Percentiles rank a stretch among this genome's conserved stretches.
Evolutionary conservation across 1,140 invertebrate genomes (phyloP).

Genomic region (Rhopalosiphum maidis): DNA sequence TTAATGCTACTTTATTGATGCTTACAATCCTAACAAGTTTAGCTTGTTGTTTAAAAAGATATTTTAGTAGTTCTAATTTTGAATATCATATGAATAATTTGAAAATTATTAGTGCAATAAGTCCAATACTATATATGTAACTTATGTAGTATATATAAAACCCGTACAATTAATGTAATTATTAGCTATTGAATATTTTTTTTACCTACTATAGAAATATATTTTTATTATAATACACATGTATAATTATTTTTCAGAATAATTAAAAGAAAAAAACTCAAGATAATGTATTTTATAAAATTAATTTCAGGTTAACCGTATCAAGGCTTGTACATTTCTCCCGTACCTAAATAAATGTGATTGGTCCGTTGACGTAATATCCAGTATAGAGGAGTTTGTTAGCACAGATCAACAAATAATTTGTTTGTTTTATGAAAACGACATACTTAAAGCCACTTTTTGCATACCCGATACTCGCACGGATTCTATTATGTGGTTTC

Average conservation of each 20-base stretch:
- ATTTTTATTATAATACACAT: background rate
- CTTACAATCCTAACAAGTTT: too few species aligned
- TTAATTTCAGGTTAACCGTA: background rate
- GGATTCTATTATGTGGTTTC: constrained; percentile 24
- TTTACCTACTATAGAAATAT: background rate
- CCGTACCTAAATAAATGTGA: background rate
- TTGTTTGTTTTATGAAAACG: constrained; percentile 32
- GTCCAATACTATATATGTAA: background rate
- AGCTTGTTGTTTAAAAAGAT: too few species aligned
- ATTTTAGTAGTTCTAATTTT: too few species aligned
- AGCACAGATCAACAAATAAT: background rate
- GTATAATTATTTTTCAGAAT: background rate
- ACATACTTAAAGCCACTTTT: constrained; percentile 24
- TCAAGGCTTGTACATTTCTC: constrained; percentile 30
- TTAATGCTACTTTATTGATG: too few species aligned
- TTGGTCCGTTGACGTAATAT: background rate
- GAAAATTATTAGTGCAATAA: too few species aligned
- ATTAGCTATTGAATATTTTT: background rate
- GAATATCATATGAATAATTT: too few species aligned
- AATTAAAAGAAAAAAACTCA: background rate
- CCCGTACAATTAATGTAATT: background rate
- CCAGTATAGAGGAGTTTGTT: background rate
- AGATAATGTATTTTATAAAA: background rate
- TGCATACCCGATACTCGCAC: background rate
- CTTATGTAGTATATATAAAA: background rate